Evolutionary conservation across 2,113 vertebrate genomes (phyloP).

Genomic region (Beaufortia kweichowensis): DNA sequence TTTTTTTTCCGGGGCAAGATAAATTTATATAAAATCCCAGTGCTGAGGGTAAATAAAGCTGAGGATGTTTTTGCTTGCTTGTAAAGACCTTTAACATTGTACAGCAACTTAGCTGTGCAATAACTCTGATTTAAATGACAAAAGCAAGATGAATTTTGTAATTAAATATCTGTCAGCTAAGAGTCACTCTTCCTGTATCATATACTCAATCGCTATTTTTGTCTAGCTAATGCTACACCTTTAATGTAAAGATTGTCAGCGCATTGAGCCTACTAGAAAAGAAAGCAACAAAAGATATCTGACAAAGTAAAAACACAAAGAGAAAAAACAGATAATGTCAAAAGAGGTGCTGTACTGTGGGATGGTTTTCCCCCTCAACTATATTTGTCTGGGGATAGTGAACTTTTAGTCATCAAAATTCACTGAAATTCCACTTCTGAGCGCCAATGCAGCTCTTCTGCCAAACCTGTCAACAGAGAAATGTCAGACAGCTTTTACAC

Average conservation of each 20-base stretch:
- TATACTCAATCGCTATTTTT: constrained; percentile 2
- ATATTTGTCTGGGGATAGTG: constrained; percentile 51
- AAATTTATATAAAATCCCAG: constrained; percentile 45
- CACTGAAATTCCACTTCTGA: constrained; percentile 46
- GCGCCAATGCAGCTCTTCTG: constrained; percentile 53
- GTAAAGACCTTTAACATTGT: constrained; percentile 33
- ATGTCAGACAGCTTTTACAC: constrained; percentile 64
- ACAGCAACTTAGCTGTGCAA: neutral
- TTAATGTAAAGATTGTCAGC: constrained; percentile 12
- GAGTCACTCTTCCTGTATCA: constrained; percentile 13
- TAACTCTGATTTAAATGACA: constrained; percentile 31
- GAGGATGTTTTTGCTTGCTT: constrained; percentile 22
- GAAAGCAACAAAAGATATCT: constrained; percentile 11
- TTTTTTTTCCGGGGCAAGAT: constrained; percentile 35
- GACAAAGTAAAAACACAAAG: constrained; percentile 7
- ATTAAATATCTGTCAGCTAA: constrained; percentile 59
- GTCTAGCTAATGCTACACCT: neutral
- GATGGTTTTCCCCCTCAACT: constrained; percentile 36
- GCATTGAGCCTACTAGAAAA: constrained; percentile 7
- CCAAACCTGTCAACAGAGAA: constrained; percentile 63
- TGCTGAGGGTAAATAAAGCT: constrained; percentile 30
- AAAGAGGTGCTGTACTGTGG: constrained; percentile 4
- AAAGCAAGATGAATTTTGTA: constrained; percentile 16
- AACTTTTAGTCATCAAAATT: constrained; percentile 49
- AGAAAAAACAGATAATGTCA: constrained; percentile 33